Percentiles rank a stretch among this genome's conserved stretches.
phyloP scores from a whole-genome alignment of 1,140 invertebrate species.

The Macrobrachium nipponense region DNA sequence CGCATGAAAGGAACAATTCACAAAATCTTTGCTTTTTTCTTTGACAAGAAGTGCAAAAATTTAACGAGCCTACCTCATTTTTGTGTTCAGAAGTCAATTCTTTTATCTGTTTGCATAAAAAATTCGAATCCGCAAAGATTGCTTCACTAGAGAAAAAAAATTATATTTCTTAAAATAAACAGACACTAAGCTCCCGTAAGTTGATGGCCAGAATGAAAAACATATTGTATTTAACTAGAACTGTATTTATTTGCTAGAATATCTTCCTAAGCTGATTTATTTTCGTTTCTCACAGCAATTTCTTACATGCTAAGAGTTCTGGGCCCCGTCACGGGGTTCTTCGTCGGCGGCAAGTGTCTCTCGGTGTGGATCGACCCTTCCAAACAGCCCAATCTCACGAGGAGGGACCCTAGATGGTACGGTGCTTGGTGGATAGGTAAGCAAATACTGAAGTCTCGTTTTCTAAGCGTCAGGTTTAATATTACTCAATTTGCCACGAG shows the following conservation, averaged over 20 bases:
- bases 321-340: slow-evolving; percentile 54
- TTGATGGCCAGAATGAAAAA: too few relatives aligned
- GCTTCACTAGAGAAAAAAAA: not conserved
- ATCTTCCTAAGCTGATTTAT: not conserved
- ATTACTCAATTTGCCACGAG: too few relatives aligned
- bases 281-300: slow-evolving; percentile 4
- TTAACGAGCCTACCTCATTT: too few relatives aligned
- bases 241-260: too few relatives aligned
- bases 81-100: too few relatives aligned
- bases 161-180: not conserved
- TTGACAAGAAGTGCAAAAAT: too few relatives aligned
- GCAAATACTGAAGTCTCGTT: not conserved
- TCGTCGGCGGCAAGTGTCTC: slow-evolving; percentile 45
- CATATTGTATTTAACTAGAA: not conserved
- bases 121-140: not conserved
- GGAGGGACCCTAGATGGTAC: slow-evolving; percentile 67
- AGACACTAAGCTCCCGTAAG: not conserved
- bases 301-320: slow-evolving; percentile 41
- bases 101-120: too few relatives aligned
- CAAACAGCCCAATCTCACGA: slow-evolving; percentile 52
- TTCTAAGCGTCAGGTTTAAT: too few relatives aligned
- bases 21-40: too few relatives aligned
- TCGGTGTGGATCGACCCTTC: slow-evolving; percentile 48
- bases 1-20: too few relatives aligned
- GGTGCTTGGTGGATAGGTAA: slow-evolving; percentile 68